Evolutionary conservation across 2,888 invertebrate genomes (phyloP), one percentile per base, ranked within the genome.

Genomic region (Acrocera orbiculus): DNA sequence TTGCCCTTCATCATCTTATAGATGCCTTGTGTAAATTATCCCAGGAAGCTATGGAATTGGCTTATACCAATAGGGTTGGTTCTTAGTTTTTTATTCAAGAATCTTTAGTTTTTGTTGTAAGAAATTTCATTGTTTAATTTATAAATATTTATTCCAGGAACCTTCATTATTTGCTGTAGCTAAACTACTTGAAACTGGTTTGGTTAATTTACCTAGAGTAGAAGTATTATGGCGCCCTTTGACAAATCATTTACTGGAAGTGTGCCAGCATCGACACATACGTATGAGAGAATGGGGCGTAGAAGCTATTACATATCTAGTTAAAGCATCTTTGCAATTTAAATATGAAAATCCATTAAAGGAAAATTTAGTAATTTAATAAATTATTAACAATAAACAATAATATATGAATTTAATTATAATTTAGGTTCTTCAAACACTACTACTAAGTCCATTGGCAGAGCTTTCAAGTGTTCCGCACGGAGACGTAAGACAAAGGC

Each of bases 251-350:
- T 66, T 96, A n/a, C 59, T 95, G 28, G 92, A 93, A 63, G 90
- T 92, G 39, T 92, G 92, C 52, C 87, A 89, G 53, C 93, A 93
- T 62, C 87, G 92, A 0, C 90, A 89, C 50, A 83, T 86, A 43
- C 65, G 87, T 41, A 87, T 96, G 86, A 66, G 96, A 23, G 92
- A 92, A 56, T 96, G 93, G 93, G 95, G 95, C 0, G 92, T 93
- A 0, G 92, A 93, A 59, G 92, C 93, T 0, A 76, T 96, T 34
- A 93, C 95, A 0, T 87, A 86, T 52, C 64, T 96, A 29, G 89
- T 95, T 0, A 86, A 85, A 55, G 80, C 86, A 0, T 90, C 93
- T 3, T 68, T 95, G 43, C 79, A 80, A 44, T 81, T 80, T 53
- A 83, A 85, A 52, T 85, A 87, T 54, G 73, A 73, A 9, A 71